phyloP scores from a whole-genome alignment of 1,140 invertebrate species.

The Pachyrhynchus sulphureomaculatus region DNA sequence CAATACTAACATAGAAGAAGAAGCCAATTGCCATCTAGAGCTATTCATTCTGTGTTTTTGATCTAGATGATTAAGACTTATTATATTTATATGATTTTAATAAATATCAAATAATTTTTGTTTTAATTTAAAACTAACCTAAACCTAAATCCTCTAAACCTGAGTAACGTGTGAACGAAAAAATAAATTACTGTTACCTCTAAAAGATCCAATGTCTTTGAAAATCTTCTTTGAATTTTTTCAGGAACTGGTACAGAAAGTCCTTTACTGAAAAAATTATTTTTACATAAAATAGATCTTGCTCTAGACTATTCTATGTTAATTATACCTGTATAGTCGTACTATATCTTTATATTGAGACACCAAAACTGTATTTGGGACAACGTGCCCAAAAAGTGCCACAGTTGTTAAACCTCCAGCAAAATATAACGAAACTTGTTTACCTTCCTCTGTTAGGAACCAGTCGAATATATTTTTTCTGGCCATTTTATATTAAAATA shows the following conservation, averaged over 20 bases:
- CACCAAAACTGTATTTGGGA: slow-evolving; percentile 58
- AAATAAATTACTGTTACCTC: too few relatives aligned
- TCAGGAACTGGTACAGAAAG: slow-evolving; percentile 50
- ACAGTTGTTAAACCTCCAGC: slow-evolving; percentile 30
- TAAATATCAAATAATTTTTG: too few relatives aligned
- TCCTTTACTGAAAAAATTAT: slow-evolving; percentile 51
- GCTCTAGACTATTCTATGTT: slow-evolving; percentile 32
- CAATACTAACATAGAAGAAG: too few relatives aligned
- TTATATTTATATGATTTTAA: too few relatives aligned
- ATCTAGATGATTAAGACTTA: too few relatives aligned
- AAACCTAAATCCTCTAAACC: too few relatives aligned
- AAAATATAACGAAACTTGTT: slow-evolving; percentile 34
- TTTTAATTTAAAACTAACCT: too few relatives aligned
- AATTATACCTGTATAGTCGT: slow-evolving; percentile 55
- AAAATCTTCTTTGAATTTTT: slow-evolving; percentile 49
- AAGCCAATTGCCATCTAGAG: too few relatives aligned
- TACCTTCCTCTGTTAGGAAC: slow-evolving; percentile 44
- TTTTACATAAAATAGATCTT: slow-evolving; percentile 9
- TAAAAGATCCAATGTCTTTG: slow-evolving; percentile 56
- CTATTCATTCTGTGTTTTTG: too few relatives aligned
- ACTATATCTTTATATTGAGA: slow-evolving; percentile 55
- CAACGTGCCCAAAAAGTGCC: slow-evolving; percentile 43
- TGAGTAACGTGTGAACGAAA: too few relatives aligned
- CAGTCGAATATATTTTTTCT: slow-evolving; percentile 28
- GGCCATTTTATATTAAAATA: slow-evolving; percentile 3